phyloP scores from a whole-genome alignment of 2,888 invertebrate species.

The Lepidonotus clava region DNA sequence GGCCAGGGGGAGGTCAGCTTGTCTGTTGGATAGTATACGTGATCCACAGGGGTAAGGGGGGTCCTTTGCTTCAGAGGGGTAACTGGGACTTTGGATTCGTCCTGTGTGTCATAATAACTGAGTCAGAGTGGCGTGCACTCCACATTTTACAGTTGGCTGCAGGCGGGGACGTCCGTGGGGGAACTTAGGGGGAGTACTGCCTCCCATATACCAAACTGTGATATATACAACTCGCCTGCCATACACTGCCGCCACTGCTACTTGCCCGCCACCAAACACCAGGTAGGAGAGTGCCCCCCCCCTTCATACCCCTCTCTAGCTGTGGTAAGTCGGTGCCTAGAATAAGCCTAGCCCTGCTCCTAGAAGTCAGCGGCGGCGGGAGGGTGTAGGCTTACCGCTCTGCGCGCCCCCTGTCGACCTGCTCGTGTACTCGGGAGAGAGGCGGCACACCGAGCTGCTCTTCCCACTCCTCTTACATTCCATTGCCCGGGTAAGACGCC shows the following conservation, averaged over 20 bases:
- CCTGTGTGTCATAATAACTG: not conserved
- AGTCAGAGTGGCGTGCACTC: too few species aligned
- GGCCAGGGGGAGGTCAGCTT: not conserved
- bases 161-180: too few species aligned
- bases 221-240: too few species aligned
- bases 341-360: not conserved
- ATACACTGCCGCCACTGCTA: too few species aligned
- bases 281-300: too few species aligned
- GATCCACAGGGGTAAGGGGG: not conserved
- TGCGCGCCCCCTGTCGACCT: too few species aligned
- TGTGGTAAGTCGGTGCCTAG: not conserved
- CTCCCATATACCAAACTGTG: too few species aligned
- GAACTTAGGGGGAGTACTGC: too few species aligned
- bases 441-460: not conserved
- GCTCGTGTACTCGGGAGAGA: not conserved
- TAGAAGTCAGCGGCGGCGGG: not conserved
- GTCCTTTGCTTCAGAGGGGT: too few species aligned
- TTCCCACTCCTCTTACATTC: constrained; percentile 50
- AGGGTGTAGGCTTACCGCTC: too few species aligned
- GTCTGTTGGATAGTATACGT: not conserved
- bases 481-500: constrained; percentile 46
- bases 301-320: not conserved
- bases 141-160: too few species aligned
- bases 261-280: too few species aligned
- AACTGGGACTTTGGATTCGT: not conserved